These are phyloP conservation scores for Saccopteryx leptura DNA, from an alignment of 2,113 vertebrate species.

Conservation along the genomic window DNA sequence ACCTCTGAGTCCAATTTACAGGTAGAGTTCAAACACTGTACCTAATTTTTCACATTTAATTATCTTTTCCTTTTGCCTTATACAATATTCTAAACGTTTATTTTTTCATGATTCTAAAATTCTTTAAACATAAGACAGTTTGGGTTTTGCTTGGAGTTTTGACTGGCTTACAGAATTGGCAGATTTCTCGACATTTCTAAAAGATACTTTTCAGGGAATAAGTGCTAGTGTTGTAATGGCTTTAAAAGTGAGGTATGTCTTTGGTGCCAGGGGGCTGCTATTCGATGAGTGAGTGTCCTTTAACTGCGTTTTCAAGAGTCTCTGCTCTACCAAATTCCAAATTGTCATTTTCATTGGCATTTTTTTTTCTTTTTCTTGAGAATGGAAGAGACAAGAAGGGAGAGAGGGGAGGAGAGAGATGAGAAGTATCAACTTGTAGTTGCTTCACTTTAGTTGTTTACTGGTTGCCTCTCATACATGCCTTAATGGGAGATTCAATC, in stretches of 20 bases:
- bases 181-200: background rate
- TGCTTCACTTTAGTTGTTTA: too few species aligned
- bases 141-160: background rate
- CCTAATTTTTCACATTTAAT: background rate
- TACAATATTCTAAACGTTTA: conserved; percentile 12
- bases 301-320: background rate
- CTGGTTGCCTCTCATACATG: too few species aligned
- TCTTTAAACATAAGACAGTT: conserved; percentile 19
- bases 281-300: background rate
- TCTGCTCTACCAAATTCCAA: background rate
- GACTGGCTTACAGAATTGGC: background rate
- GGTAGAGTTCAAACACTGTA: background rate
- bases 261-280: background rate
- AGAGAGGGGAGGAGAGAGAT: too few species aligned
- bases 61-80: background rate
- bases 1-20: background rate
- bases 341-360: background rate
- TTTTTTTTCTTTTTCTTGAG: background rate
- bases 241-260: background rate
- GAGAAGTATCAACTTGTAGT: too few species aligned
- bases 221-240: background rate
- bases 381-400: too few species aligned
- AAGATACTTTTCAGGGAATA: background rate
- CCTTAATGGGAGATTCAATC: too few species aligned
- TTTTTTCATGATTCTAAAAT: background rate